A percentile compares a stretch with the other conserved stretches of the same genome.
Conservation (phyloP, 2,888 invertebrate species). For the Mythimna loreyi region DNA sequence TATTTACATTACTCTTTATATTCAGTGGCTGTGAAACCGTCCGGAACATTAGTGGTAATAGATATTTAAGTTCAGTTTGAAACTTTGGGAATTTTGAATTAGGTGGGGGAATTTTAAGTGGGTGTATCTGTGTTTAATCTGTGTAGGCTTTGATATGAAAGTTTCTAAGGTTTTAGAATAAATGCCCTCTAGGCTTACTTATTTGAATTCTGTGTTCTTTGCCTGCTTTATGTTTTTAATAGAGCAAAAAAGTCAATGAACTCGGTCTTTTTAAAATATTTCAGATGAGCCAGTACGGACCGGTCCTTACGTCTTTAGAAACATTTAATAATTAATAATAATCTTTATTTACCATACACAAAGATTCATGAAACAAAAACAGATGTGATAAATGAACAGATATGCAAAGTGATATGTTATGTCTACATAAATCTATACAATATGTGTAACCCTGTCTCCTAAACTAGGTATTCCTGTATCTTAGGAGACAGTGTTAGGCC, state of each 20-base stretch:
- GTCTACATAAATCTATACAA: too few species aligned
- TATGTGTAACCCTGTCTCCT: too few species aligned
- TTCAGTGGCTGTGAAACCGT: slow-evolving; percentile 26
- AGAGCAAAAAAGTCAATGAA: neutral
- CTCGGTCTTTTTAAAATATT: neutral
- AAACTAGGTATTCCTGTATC: too few species aligned
- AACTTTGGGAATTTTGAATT: slow-evolving; percentile 8
- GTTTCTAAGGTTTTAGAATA: neutral
- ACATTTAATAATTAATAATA: too few species aligned
- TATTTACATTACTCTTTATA: slow-evolving; percentile 61
- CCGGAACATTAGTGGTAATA: slow-evolving; percentile 41
- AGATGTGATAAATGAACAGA: too few species aligned
- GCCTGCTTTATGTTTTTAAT: neutral
- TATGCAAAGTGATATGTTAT: too few species aligned
- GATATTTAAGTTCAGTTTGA: slow-evolving; percentile 15
- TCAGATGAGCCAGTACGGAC: too few species aligned
- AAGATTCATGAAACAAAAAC: too few species aligned
- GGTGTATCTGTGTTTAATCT: slow-evolving; percentile 14
- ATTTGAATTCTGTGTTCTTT: neutral
- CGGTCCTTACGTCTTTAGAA: too few species aligned
- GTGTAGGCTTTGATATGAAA: slow-evolving; percentile 8
- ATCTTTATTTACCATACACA: too few species aligned
- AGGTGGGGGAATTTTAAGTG: slow-evolving; percentile 9
- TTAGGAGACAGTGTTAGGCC: too few species aligned
- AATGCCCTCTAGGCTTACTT: neutral